Evolutionary conservation across 2,888 invertebrate species (phyloP).

Genomic region (Drosophila antonietae): DNA sequence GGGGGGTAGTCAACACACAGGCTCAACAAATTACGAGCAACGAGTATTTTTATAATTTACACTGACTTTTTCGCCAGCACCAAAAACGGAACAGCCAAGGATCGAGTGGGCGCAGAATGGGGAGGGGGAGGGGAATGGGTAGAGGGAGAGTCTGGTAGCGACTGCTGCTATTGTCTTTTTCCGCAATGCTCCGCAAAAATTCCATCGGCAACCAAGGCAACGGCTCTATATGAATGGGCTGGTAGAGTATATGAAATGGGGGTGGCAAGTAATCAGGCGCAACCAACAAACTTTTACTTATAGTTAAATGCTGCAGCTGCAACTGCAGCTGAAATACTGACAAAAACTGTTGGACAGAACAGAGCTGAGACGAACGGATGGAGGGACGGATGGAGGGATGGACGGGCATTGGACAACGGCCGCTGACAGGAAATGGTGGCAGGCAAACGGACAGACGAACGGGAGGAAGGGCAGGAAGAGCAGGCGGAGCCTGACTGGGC

Average conservation of each 20-base stretch:
- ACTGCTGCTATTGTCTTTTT: constrained; percentile 57
- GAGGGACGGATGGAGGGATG: constrained; percentile 16
- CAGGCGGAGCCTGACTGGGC: constrained; percentile 20
- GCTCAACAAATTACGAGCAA: constrained; percentile 62
- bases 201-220: constrained; percentile 54
- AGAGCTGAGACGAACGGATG: background rate
- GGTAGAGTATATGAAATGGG: constrained; percentile 10
- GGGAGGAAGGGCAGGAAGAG: background rate
- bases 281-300: constrained; percentile 68
- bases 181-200: constrained; percentile 49
- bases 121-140: background rate
- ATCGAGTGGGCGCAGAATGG: background rate
- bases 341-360: constrained; percentile 33
- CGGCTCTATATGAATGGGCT: constrained; percentile 18
- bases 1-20: constrained; percentile 18
- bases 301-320: constrained; percentile 63
- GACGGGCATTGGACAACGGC: constrained; percentile 28
- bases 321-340: constrained; percentile 56
- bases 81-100: constrained; percentile 41
- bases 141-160: background rate
- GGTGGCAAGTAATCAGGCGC: constrained; percentile 67
- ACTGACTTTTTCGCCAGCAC: constrained; percentile 60
- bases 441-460: background rate
- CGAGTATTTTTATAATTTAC: constrained; percentile 72
- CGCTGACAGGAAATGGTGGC: constrained; percentile 63